A percentile compares a stretch with the other conserved stretches of the same genome.
Conservation (phyloP, 1,140 invertebrate genomes). For the Dreissena polymorpha region DNA sequence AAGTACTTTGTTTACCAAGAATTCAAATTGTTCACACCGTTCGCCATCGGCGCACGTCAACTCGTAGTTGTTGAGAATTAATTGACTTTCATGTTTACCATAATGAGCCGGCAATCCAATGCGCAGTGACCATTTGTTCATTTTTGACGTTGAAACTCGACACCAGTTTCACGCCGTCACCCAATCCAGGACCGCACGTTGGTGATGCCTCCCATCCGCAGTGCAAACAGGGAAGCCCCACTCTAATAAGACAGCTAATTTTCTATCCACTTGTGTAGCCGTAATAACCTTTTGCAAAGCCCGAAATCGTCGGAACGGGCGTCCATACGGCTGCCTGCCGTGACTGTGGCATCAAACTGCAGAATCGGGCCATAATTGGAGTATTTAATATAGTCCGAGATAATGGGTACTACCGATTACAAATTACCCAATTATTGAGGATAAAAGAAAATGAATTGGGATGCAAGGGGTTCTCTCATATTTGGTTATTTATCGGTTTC, state of each 20-base stretch:
- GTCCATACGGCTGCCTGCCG: slow-evolving; percentile 10
- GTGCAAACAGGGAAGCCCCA: background rate
- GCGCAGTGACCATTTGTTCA: no score
- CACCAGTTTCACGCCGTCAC: no score
- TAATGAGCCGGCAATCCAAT: no score
- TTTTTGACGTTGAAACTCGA: no score
- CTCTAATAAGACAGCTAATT: slow-evolving; percentile 54
- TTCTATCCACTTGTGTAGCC: slow-evolving; percentile 45
- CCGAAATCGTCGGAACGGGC: slow-evolving; percentile 43
- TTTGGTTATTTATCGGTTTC: slow-evolving; percentile 54
- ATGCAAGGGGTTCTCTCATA: slow-evolving; percentile 41
- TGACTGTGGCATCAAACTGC: slow-evolving; percentile 29
- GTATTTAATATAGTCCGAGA: slow-evolving; percentile 57
- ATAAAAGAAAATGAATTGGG: slow-evolving; percentile 56
- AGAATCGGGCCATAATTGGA: slow-evolving; percentile 36
- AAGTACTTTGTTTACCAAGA: no score
- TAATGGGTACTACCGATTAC: slow-evolving; percentile 53
- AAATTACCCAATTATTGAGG: slow-evolving; percentile 54
- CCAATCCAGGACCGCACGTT: no score
- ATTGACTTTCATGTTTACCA: no score
- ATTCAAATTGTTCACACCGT: no score
- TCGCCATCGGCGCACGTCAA: no score
- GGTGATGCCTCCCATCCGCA: no score
- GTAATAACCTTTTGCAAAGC: slow-evolving; percentile 55
- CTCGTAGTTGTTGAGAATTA: no score